Evolutionary conservation across 2,888 invertebrate genomes (phyloP).

Genomic region (Sinelater perroti): DNA sequence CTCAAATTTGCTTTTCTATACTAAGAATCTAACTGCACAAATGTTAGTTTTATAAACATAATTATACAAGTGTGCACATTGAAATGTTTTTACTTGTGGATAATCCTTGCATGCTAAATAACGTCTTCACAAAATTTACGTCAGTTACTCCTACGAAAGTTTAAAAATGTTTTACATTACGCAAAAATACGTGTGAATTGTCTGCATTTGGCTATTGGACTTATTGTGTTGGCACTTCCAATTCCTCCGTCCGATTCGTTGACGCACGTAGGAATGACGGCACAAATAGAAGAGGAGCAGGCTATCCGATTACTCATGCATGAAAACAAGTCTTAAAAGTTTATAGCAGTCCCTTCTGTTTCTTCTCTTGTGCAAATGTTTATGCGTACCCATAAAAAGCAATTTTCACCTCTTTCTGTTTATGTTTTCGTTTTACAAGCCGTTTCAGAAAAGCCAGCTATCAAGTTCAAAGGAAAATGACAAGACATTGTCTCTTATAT

Average conservation of each 20-base stretch:
- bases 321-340: conserved; percentile 46
- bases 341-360: conserved; percentile 44
- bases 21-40: too few relatives aligned
- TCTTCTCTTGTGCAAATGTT: conserved; percentile 46
- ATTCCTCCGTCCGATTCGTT: conserved; percentile 67
- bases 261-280: conserved; percentile 77
- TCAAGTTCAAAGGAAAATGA: conserved; percentile 18
- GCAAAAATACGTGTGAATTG: too few relatives aligned
- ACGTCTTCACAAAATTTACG: too few relatives aligned
- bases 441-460: conserved; percentile 28
- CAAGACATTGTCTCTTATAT: conserved; percentile 26
- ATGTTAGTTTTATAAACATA: too few relatives aligned
- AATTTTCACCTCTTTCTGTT: conserved; percentile 49
- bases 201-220: too few relatives aligned
- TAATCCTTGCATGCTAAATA: too few relatives aligned
- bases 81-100: too few relatives aligned
- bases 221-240: conserved; percentile 81
- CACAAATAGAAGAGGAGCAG: conserved; percentile 52
- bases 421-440: conserved; percentile 45
- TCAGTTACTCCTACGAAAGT: too few relatives aligned
- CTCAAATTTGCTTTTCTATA: too few relatives aligned
- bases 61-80: too few relatives aligned
- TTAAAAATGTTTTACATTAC: too few relatives aligned
- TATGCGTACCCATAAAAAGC: conserved; percentile 51
- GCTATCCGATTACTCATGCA: conserved; percentile 40